These are phyloP conservation scores for Drosophila atroscutellata DNA, from an alignment of 2,888 invertebrate species.

Conservation along the genomic window DNA sequence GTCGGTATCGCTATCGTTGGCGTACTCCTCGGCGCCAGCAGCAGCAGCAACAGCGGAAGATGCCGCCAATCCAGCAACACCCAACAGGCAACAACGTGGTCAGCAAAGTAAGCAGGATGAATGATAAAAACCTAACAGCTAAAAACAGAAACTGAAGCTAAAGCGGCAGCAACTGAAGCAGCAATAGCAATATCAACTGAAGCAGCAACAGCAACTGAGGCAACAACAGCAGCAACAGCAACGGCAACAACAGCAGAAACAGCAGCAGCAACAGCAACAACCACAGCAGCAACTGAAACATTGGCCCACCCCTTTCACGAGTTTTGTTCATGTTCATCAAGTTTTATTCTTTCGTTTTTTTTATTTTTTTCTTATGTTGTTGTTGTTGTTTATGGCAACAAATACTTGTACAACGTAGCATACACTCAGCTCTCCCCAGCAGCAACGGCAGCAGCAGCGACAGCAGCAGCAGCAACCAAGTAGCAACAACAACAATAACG, in stretches of 20 bases:
- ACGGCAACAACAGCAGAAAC: slow-evolving; percentile 2
- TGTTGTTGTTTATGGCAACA: slow-evolving; percentile 78
- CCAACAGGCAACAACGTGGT: slow-evolving; percentile 51
- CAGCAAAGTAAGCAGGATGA: slow-evolving; percentile 49
- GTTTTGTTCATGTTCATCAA: slow-evolving; percentile 77
- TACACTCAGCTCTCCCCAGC: slow-evolving; percentile 12
- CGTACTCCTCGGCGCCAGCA: slow-evolving; percentile 50
- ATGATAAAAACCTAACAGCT: slow-evolving; percentile 55
- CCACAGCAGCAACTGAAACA: slow-evolving; percentile 40
- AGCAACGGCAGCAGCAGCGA: slow-evolving; percentile 34
- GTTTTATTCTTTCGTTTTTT: slow-evolving; percentile 72
- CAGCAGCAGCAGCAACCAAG: slow-evolving; percentile 26
- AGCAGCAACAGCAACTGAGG: slow-evolving; percentile 19
- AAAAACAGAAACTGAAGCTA: slow-evolving; percentile 24
- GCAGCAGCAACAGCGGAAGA: slow-evolving; percentile 54
- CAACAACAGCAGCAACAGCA: slow-evolving; percentile 22
- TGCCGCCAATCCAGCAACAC: slow-evolving; percentile 69
- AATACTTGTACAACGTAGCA: slow-evolving; percentile 66
- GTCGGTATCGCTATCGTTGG: slow-evolving; percentile 27
- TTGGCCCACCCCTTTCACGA: slow-evolving; percentile 76
- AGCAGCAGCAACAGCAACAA: slow-evolving; percentile 13
- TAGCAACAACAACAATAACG: slow-evolving; percentile 37
- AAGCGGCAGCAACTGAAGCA: slow-evolving; percentile 16
- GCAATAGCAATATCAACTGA: slow-evolving; percentile 16
- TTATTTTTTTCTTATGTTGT: slow-evolving; percentile 53